Conservation (phyloP, 2,888 invertebrate species). For the Escarpia spicata region DNA sequence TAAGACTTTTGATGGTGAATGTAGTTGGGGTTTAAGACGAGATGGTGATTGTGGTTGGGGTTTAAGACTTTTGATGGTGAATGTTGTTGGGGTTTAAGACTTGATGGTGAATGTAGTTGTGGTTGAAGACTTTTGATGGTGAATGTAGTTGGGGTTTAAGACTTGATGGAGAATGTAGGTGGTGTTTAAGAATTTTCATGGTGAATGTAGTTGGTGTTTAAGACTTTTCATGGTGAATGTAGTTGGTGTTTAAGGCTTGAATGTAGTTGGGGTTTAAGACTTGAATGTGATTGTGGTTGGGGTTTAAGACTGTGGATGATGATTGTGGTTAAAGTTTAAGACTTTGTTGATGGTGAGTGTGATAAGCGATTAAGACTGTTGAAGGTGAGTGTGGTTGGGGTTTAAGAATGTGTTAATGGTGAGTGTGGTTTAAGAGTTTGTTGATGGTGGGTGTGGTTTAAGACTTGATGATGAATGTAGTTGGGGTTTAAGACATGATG, state of each 20-base stretch:
- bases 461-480: background rate
- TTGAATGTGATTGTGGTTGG: background rate
- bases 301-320: background rate
- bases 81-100: background rate
- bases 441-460: background rate
- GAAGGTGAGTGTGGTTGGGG: too few relatives aligned
- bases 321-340: background rate
- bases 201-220: background rate
- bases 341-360: background rate
- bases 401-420: background rate
- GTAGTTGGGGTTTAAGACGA: background rate
- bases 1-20: background rate
- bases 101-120: background rate
- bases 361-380: too few relatives aligned
- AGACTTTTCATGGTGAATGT: background rate
- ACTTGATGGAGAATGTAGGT: background rate
- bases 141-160: background rate
- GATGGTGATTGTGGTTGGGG: background rate
- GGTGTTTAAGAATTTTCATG: background rate
- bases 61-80: background rate
- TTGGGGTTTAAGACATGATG: too few relatives aligned
- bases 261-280: background rate
- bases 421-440: background rate
- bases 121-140: conserved; percentile 17
- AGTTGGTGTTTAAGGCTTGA: background rate